These are phyloP conservation scores for Vanacampus margaritifer DNA, from an alignment of 2,113 vertebrate genomes.

Conservation along the genomic window DNA sequence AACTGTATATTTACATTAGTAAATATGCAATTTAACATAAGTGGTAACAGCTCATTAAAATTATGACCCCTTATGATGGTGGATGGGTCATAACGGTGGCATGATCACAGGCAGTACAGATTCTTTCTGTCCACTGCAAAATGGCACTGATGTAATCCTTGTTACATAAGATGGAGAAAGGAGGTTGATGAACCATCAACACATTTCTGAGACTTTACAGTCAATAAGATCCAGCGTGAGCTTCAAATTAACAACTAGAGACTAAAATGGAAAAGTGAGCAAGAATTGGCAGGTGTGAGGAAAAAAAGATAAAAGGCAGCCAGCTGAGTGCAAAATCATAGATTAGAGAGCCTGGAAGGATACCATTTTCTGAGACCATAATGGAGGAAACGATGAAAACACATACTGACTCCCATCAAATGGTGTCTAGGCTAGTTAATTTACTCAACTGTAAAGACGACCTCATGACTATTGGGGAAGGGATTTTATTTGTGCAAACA, in stretches of 20 bases:
- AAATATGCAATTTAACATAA: not conserved
- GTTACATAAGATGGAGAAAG: conserved; percentile 59
- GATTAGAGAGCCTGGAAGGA: conserved; percentile 5
- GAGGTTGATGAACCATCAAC: conserved; percentile 46
- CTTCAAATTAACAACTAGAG: conserved; percentile 18
- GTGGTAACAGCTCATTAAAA: not conserved
- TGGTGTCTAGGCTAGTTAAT: not conserved
- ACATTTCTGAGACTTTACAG: conserved; percentile 37
- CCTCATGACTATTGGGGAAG: not conserved
- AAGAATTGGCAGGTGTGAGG: not conserved
- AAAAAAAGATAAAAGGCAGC: conserved; percentile 2
- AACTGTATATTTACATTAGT: not conserved
- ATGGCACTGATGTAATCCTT: conserved; percentile 59
- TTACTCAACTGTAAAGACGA: not conserved
- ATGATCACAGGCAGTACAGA: conserved; percentile 32
- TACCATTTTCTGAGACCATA: not conserved
- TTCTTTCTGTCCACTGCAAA: conserved; percentile 35
- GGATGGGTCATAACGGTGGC: conserved; percentile 21
- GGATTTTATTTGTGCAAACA: not conserved
- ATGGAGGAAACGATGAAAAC: not conserved
- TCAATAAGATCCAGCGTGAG: conserved; percentile 36
- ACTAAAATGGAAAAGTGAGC: conserved; percentile 29
- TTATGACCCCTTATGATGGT: not conserved
- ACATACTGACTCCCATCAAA: not conserved
- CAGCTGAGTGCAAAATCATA: conserved; percentile 3